phyloP scores from a whole-genome alignment of 2,888 invertebrate genomes.

The Phengaris arion region DNA sequence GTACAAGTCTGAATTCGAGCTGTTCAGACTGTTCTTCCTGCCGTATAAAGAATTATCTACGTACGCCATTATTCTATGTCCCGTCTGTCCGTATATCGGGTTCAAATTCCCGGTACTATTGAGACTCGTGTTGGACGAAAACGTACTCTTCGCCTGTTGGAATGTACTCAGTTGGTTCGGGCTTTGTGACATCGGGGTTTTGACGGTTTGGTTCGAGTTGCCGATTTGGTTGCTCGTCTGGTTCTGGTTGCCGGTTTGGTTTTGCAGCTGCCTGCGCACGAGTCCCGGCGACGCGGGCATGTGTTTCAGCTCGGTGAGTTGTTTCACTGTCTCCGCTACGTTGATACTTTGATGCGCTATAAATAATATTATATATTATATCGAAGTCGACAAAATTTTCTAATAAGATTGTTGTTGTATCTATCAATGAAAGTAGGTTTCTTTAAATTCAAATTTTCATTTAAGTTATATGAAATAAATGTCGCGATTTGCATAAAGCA shows the following conservation, averaged over 20 bases:
- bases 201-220: conserved; percentile 41
- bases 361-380: conserved; percentile 30
- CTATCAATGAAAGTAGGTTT: too few relatives aligned
- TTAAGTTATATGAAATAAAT: not conserved
- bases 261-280: conserved; percentile 76
- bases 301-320: conserved; percentile 90
- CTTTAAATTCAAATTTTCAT: not conserved
- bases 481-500: not conserved
- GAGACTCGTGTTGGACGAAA: conserved; percentile 59
- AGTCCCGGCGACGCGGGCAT: conserved; percentile 92
- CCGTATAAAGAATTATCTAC: conserved; percentile 70
- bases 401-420: too few relatives aligned
- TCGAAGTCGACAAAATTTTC: too few relatives aligned
- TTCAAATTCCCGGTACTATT: conserved; percentile 69
- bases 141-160: conserved; percentile 68
- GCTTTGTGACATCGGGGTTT: conserved; percentile 18
- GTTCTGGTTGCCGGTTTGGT: conserved; percentile 45
- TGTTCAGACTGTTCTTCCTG: conserved; percentile 66
- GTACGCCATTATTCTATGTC: conserved; percentile 65
- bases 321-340: conserved; percentile 93
- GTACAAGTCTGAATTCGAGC: conserved; percentile 61
- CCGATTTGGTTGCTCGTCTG: conserved; percentile 32
- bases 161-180: conserved; percentile 54
- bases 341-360: conserved; percentile 73
- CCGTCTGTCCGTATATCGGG: conserved; percentile 74